Conservation (phyloP, 2,888 invertebrate genomes). For the Orthosia gothica region DNA sequence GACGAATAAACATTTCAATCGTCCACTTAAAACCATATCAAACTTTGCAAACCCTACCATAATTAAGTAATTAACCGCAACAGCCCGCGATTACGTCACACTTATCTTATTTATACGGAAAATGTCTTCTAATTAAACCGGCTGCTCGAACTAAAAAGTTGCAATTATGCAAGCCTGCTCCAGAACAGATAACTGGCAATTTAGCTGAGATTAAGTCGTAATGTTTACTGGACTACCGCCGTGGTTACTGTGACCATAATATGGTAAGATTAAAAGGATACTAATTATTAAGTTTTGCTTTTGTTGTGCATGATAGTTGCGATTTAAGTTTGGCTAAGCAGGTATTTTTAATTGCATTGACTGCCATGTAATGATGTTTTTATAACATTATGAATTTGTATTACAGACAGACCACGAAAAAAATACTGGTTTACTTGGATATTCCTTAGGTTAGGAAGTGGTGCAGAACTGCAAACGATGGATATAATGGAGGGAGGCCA, state of each 20-base stretch:
- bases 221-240: slow-evolving; percentile 80
- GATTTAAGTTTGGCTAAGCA: too few relatives aligned
- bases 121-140: slow-evolving; percentile 72
- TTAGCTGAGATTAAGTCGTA: slow-evolving; percentile 86
- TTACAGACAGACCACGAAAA: too few relatives aligned
- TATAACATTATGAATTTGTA: too few relatives aligned
- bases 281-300: neutral
- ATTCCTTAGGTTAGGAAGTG: too few relatives aligned
- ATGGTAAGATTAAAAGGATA: slow-evolving; percentile 23
- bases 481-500: too few relatives aligned
- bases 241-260: slow-evolving; percentile 67
- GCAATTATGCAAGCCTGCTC: slow-evolving; percentile 79
- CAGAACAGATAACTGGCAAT: slow-evolving; percentile 83
- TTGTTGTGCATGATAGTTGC: too few relatives aligned
- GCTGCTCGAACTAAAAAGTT: slow-evolving; percentile 71
- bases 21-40: neutral
- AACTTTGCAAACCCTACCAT: slow-evolving; percentile 26
- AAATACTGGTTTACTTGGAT: too few relatives aligned
- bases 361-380: too few relatives aligned
- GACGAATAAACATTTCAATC: slow-evolving; percentile 13
- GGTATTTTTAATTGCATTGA: neutral
- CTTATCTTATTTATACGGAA: slow-evolving; percentile 62
- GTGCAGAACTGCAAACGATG: too few relatives aligned
- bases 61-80: slow-evolving; percentile 62
- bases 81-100: slow-evolving; percentile 52